Percentiles rank a stretch among this genome's conserved stretches.
These are phyloP conservation scores for Donacobius atricapilla DNA, from an alignment of 2,113 vertebrate species.

Conservation along the genomic window DNA sequence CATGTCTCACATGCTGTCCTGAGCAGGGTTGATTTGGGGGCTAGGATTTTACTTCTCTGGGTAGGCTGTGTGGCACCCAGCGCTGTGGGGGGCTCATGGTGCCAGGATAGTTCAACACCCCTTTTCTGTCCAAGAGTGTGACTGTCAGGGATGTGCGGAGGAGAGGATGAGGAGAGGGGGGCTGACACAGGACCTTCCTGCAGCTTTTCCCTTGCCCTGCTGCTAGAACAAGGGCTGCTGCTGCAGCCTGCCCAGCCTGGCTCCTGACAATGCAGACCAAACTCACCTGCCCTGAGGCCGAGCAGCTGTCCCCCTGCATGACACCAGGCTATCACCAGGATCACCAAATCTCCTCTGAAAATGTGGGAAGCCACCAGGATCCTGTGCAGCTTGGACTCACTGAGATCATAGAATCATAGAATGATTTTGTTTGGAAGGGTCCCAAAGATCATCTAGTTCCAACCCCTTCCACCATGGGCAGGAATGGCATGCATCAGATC, in stretches of 20 bases:
- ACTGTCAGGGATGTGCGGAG: neutral
- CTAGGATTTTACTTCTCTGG: neutral
- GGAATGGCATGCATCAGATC: neutral
- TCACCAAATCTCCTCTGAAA: neutral
- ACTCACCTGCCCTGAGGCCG: neutral
- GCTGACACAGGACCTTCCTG: neutral
- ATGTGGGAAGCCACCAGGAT: neutral
- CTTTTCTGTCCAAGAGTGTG: neutral
- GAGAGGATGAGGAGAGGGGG: fast-evolving
- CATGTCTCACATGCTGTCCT: neutral
- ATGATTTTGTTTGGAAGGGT: neutral
- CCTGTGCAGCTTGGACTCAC: neutral
- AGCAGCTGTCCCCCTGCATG: neutral
- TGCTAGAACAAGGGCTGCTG: neutral
- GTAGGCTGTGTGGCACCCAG: neutral
- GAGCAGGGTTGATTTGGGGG: neutral
- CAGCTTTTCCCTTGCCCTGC: neutral
- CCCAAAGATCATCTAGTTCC: neutral
- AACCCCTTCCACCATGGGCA: neutral
- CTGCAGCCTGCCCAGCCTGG: neutral
- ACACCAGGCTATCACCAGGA: neutral
- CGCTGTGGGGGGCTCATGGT: neutral
- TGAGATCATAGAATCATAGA: neutral
- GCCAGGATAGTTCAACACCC: fast-evolving
- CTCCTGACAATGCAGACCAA: neutral